These are phyloP conservation scores for Hydrozoanthus tunicans DNA, from an alignment of 64 coral and sea anemone species.

Conservation along the genomic window DNA sequence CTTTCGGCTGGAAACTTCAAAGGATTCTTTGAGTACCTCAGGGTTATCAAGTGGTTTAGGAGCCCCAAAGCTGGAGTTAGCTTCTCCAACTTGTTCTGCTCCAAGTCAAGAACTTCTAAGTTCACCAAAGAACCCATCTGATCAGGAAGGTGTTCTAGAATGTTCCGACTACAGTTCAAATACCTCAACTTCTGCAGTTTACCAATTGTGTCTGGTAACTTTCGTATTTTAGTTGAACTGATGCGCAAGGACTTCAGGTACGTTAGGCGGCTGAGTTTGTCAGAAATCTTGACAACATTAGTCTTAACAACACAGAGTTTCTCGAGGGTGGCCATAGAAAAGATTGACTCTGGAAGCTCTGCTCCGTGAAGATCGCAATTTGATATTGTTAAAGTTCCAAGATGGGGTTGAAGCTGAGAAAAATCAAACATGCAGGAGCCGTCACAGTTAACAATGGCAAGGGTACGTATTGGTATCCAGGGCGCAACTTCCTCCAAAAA, in stretches of 20 bases:
- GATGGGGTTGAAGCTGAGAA: slow-evolving; percentile 57
- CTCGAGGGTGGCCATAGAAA: slow-evolving; percentile 59
- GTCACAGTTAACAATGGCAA: slow-evolving; percentile 73
- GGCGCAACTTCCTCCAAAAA: slow-evolving; percentile 78
- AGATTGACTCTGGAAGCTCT: slow-evolving; percentile 77
- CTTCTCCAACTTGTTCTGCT: slow-evolving; percentile 79
- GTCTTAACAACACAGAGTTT: slow-evolving; percentile 64
- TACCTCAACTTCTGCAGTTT: slow-evolving; percentile 74
- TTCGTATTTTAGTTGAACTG: slow-evolving; percentile 70
- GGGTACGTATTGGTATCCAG: slow-evolving; percentile 60
- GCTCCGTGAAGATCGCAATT: slow-evolving; percentile 72
- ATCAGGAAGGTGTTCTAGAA: slow-evolving; percentile 74
- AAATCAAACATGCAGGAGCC: slow-evolving; percentile 64
- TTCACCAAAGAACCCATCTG: slow-evolving; percentile 68
- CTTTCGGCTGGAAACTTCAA: slow-evolving; percentile 75
- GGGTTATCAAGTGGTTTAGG: slow-evolving; percentile 66
- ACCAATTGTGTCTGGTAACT: slow-evolving; percentile 79
- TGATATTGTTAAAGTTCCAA: slow-evolving; percentile 74
- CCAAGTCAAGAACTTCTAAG: slow-evolving; percentile 74
- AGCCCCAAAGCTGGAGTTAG: slow-evolving; percentile 75
- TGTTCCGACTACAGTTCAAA: slow-evolving; percentile 68
- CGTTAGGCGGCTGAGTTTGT: slow-evolving; percentile 66
- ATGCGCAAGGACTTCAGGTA: slow-evolving; percentile 70
- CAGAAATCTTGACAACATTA: slow-evolving; percentile 48
- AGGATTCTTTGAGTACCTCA: slow-evolving; percentile 70